These are phyloP conservation scores for Agrochola macilenta DNA, from an alignment of 2,888 invertebrate species.

Conservation along the genomic window DNA sequence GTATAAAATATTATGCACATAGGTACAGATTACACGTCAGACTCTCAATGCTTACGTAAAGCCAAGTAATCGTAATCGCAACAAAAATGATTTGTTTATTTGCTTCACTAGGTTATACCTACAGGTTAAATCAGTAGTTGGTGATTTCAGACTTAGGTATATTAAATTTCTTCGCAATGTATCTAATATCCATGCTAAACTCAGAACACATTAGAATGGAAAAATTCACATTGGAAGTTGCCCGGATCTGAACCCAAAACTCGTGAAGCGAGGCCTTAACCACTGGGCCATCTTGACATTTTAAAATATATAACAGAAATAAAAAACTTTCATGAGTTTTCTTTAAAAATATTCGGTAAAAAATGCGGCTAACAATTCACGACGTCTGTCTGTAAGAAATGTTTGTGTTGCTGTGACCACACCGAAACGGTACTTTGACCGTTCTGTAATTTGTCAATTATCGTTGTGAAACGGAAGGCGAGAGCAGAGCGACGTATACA, in stretches of 20 bases:
- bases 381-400: background rate
- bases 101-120: slow-evolving; percentile 2
- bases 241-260: background rate
- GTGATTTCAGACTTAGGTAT: background rate
- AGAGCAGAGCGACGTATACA: slow-evolving; percentile 47
- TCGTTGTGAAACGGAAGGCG: slow-evolving; percentile 55
- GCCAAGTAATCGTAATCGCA: background rate
- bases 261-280: too few species aligned
- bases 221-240: background rate
- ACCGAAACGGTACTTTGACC: slow-evolving; percentile 36
- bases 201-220: background rate
- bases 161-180: background rate
- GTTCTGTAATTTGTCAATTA: slow-evolving; percentile 60
- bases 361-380: slow-evolving; percentile 18
- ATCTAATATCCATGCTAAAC: background rate
- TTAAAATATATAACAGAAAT: background rate
- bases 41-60: slow-evolving; percentile 30
- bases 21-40: slow-evolving; percentile 19
- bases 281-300: background rate
- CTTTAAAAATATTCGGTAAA: slow-evolving; percentile 6
- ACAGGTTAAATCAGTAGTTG: background rate
- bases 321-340: background rate
- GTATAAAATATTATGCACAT: slow-evolving; percentile 7
- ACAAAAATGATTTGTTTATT: slow-evolving; percentile 17
- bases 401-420: slow-evolving; percentile 20